Evolutionary conservation across 2,113 vertebrate genomes (phyloP), one percentile per base, ranked within the genome.

Genomic region (Elgaria multicarinata): DNA sequence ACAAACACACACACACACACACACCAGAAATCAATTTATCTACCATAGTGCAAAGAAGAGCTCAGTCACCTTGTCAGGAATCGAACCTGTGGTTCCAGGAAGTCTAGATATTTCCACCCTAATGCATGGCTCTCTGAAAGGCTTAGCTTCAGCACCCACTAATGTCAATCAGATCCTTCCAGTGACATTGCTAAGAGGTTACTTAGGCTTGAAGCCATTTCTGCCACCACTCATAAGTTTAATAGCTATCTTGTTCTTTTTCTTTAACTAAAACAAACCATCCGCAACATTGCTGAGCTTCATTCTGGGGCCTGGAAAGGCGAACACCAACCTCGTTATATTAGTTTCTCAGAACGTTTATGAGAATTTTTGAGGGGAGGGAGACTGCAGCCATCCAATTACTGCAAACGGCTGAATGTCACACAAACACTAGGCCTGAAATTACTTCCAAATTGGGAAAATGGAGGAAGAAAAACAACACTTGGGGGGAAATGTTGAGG

Each of bases 161-260:
- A 90, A 90, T 91, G 18, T 83, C 86, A 3, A 0, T 18, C 66
- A 86, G 66, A 92, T 53, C 33, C 91, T 74, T 93, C 75, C 71
- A 12, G 28, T 76, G 88, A 6, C 1, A 90, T 91, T 88, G 85
- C 82, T 89, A 78, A 89, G 83, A 89, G 88, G 72, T 89, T 89
- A 83, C 82, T 64, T 26, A 46, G 89, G 74, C 78, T 44, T 3
- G 87, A 36, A 33, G 89, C 75, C 62, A 87, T 50, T 86, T 91
- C n/a, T 86, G 91, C 44, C 18, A 3, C 42, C 69, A 24, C 86
- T n/a, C 36, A 42, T 76, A 75, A 28, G 18, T 42, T 26, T 39
- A 87, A 90, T 82, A 86, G 64, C 16, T 90, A 90, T 83, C 42
- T 71, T 33, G 0, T 79, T 78, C 36, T 46, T 72, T 77, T 78